Base-by-base conservation (phyloP, 2,797 vertebrate genomes). In the Babyrousa celebensis region DNA sequence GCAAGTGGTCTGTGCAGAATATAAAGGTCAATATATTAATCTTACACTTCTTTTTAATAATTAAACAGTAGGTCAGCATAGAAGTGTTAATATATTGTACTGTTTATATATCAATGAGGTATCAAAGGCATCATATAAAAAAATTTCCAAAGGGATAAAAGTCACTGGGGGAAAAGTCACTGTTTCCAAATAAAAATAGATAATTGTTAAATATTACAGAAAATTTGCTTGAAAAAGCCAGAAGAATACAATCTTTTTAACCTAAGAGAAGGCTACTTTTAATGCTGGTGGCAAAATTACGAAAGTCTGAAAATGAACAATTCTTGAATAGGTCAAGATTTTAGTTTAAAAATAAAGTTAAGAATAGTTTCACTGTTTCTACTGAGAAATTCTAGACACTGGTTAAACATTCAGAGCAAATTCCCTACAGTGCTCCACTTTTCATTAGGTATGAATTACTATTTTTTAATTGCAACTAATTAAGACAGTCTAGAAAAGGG, bases 1-100 rank as follows among this genome's bases (percentile, higher is more conserved):
- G 99, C 99, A 99, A 99, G 99, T 98, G 99, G 99, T 99, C 99
- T 99, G 98, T 98, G 98, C 97, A 98, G 97, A 98, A 98, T 97
- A 99, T 98, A 98, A 98, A 99, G 97, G 97, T 98, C 98, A 98
- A 98, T 92, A 98, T 98, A 98, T 97, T 98, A 98, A 72, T 97
- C 90, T 95, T 97, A 98, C 70, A 87, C 96, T 91, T 98, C 97
- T 98, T 92, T 92, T 92, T 52, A 90, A 83, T 85, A 98, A 97
- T 89, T 92, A 97, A 11, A 98, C 78, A 98, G 90, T 87, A 54
- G 80, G 72, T 98, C 83, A 97, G 72, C 71, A 97, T 58, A 95
- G n/a, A 97, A 89, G 70, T 94, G 70, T 94, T 96, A 97, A 65
- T 89, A 95, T 95, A 96, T 79, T 92, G 89, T 82, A 97, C 75